Conservation (phyloP, 2,797 vertebrate genomes). For the Aplochiton taeniatus region DNA sequence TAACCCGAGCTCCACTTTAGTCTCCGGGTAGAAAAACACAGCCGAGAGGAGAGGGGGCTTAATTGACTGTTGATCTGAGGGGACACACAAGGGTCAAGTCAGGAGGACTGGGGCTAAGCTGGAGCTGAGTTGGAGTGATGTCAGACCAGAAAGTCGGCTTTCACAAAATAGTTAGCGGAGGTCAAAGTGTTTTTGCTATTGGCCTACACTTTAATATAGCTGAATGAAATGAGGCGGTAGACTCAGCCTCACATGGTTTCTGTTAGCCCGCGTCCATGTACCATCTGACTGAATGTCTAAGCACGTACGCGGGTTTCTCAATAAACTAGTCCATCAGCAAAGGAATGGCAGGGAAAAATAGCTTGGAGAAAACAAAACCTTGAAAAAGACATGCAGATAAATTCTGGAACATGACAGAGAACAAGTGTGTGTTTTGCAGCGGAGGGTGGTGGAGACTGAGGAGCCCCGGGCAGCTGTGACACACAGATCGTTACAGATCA, state of each 20-base stretch:
- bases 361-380: conserved; percentile 23
- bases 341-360: conserved; percentile 18
- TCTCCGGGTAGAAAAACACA: conserved; percentile 60
- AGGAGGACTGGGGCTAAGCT: conserved; percentile 51
- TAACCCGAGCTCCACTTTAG: conserved; percentile 65
- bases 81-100: conserved; percentile 70
- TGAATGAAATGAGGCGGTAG: no score
- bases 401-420: conserved; percentile 49
- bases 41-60: conserved; percentile 49
- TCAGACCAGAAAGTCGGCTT: no score
- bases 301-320: background rate
- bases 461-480: conserved; percentile 25
- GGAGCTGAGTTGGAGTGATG: conserved; percentile 40
- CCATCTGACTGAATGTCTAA: no score
- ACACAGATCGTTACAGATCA: conserved; percentile 34
- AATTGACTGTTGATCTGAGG: conserved; percentile 75
- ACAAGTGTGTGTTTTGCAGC: conserved; percentile 41
- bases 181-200: no score
- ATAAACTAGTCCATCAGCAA: conserved; percentile 4
- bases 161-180: no score
- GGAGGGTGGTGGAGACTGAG: conserved; percentile 44
- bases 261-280: no score
- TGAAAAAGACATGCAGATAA: conserved; percentile 32
- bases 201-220: no score
- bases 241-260: no score